Conservation (phyloP, 2,113 vertebrate species). For the Stegastes partitus region DNA sequence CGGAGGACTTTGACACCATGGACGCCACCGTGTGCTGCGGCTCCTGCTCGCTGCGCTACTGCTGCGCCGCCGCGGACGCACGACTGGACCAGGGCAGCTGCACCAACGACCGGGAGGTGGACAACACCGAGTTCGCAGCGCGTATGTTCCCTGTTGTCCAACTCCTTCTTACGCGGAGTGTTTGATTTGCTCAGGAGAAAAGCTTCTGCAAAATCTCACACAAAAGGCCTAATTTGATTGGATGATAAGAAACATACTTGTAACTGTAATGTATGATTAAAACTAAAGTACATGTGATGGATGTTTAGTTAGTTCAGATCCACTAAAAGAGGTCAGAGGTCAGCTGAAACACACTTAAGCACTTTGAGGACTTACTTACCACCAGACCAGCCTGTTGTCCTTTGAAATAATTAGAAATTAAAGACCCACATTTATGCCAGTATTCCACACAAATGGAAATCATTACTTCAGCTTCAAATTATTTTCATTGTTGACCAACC, state of each 20-base stretch:
- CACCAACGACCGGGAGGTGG: conserved; percentile 91
- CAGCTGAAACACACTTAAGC: no score
- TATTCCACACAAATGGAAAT: background rate
- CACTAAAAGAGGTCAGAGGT: conserved; percentile 59
- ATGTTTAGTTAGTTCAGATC: background rate
- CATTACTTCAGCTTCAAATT: no score
- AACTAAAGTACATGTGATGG: background rate
- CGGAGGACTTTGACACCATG: conserved; percentile 93
- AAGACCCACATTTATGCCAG: background rate
- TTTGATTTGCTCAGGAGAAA: no score
- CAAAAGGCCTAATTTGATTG: background rate
- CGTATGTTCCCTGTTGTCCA: conserved; percentile 71
- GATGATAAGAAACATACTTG: background rate
- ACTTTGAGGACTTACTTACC: no score
- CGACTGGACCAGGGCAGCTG: conserved; percentile 94
- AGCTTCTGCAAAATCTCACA: no score
- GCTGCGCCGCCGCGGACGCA: conserved; percentile 92
- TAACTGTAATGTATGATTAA: background rate
- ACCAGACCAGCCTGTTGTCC: no score
- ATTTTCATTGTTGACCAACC: no score
- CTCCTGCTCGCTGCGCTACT: conserved; percentile 93
- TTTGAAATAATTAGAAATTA: background rate
- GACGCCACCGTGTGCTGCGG: conserved; percentile 97
- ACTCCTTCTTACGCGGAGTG: no score
- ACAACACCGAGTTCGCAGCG: conserved; percentile 86